A percentile compares a stretch with the other conserved stretches of the same genome.
Conservation (phyloP, 2,888 invertebrate species). For the Capitulum mitella region DNA sequence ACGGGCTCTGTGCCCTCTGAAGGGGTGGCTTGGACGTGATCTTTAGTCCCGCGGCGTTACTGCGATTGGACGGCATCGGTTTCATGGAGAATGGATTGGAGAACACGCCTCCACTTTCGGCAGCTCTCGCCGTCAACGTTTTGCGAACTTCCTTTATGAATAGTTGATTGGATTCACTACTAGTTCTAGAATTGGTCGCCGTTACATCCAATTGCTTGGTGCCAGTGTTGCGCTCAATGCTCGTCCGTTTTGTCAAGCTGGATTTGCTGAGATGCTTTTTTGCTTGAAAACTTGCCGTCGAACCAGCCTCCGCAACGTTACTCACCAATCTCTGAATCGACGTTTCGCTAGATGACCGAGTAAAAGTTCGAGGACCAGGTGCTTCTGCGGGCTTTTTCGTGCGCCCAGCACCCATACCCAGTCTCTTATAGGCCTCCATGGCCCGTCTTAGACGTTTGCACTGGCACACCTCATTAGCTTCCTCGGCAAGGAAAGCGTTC, state of each 20-base stretch:
- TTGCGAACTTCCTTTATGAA: neutral
- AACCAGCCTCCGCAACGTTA: no score
- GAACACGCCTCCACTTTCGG: neutral
- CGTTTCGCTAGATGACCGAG: neutral
- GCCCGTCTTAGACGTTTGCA: neutral
- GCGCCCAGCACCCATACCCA: neutral
- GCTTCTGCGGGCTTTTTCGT: neutral
- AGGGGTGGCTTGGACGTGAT: neutral
- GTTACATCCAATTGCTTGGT: neutral
- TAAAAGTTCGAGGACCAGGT: neutral
- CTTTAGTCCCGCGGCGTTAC: neutral
- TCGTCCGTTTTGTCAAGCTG: neutral
- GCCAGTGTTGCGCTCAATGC: neutral
- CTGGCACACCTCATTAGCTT: neutral
- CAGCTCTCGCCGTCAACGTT: neutral
- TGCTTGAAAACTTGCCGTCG: no score
- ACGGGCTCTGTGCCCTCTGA: neutral
- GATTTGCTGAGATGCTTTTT: neutral
- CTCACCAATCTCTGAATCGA: neutral
- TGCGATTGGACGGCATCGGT: neutral
- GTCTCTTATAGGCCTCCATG: neutral
- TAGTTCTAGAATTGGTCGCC: neutral
- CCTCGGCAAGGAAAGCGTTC: neutral
- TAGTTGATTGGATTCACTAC: neutral
- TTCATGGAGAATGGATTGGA: neutral